Conservation (phyloP, 2,888 invertebrate genomes). For the Dinocampus coccinellae region DNA sequence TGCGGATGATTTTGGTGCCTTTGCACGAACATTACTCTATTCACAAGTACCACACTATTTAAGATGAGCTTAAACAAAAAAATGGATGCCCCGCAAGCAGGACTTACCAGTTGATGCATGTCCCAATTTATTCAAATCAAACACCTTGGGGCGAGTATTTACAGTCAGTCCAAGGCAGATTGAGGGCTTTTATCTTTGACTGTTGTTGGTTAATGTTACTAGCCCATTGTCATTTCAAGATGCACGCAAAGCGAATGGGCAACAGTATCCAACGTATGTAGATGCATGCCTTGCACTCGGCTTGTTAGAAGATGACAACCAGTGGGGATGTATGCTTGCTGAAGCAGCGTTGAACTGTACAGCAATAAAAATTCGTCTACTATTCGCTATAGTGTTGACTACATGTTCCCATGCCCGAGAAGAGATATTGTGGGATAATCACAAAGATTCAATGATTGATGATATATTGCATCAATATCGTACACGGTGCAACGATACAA, state of each 20-base stretch:
- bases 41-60: constrained; percentile 32
- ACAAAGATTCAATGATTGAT: constrained; percentile 54
- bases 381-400: constrained; percentile 57
- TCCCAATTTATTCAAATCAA: too few species aligned
- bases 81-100: too few species aligned
- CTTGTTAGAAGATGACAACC: constrained; percentile 47
- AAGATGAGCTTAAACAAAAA: too few species aligned
- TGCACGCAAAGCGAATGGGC: constrained; percentile 12
- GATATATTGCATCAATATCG: constrained; percentile 54
- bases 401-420: constrained; percentile 52
- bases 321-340: constrained; percentile 37
- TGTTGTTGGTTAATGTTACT: constrained; percentile 24
- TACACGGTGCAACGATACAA: constrained; percentile 41
- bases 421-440: constrained; percentile 36
- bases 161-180: constrained; percentile 32
- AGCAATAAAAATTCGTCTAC: constrained; percentile 51
- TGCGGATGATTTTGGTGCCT: constrained; percentile 31
- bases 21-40: constrained; percentile 40
- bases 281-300: constrained; percentile 32
- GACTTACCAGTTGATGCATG: too few species aligned
- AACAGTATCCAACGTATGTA: constrained; percentile 31
- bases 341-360: constrained; percentile 46
- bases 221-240: constrained; percentile 32
- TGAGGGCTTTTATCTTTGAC: constrained; percentile 29
- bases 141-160: constrained; percentile 21